phyloP scores from a whole-genome alignment of 2,113 vertebrate genomes.

The Leptodactylus fuscus region DNA sequence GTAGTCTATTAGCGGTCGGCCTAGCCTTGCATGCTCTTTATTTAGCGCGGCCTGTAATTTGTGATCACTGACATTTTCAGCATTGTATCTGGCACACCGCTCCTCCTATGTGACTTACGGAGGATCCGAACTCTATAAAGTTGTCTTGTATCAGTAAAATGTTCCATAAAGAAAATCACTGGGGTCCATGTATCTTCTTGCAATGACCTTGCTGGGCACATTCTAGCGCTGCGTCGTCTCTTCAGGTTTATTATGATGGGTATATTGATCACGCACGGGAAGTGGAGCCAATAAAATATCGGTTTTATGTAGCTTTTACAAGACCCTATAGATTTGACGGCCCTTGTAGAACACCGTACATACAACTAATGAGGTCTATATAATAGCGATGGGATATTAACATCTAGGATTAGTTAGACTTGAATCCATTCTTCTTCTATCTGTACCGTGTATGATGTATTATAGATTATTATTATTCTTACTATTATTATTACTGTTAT shows the following conservation, averaged over 20 bases:
- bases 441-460: not conserved
- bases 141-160: not conserved
- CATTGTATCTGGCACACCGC: not conserved
- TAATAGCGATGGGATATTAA: not conserved
- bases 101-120: not conserved
- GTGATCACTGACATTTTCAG: not conserved
- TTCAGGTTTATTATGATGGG: not conserved
- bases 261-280: slow-evolving; percentile 10
- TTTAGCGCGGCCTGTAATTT: no score
- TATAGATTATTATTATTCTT: no score
- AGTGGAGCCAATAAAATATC: slow-evolving; percentile 9
- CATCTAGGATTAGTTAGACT: not conserved
- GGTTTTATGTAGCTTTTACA: slow-evolving; percentile 8
- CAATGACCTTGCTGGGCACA: not conserved
- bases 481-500: no score
- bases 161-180: not conserved
- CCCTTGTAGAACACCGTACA: not conserved
- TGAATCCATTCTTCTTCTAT: not conserved
- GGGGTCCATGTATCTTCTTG: not conserved
- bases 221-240: not conserved
- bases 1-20: no score
- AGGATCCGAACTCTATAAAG: not conserved
- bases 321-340: not conserved
- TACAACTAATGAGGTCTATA: not conserved
- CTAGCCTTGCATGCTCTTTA: no score